phyloP scores from a whole-genome alignment of 2,888 invertebrate species.

The Cerceris ruficornis region DNA sequence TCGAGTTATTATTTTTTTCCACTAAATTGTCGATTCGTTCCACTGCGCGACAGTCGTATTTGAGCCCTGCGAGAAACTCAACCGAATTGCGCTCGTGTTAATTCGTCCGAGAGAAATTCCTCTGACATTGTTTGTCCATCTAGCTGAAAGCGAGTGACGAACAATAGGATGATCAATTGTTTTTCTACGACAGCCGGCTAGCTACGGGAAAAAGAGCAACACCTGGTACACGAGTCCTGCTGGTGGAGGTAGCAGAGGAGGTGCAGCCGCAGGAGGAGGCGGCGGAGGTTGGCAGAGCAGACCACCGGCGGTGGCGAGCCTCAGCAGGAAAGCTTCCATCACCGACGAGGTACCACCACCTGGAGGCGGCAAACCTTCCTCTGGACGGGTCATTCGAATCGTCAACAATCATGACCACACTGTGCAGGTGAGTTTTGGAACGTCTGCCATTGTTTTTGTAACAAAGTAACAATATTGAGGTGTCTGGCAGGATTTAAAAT shows the following conservation, averaged over 20 bases:
- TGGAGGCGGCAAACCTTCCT: slow-evolving; percentile 88
- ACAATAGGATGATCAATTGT: neutral
- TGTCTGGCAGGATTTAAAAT: too few relatives aligned
- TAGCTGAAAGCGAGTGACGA: neutral
- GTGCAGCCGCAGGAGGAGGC: slow-evolving; percentile 75
- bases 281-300: slow-evolving; percentile 83
- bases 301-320: slow-evolving; percentile 83
- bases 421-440: slow-evolving; percentile 86
- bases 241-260: slow-evolving; percentile 80
- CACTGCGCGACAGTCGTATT: too few relatives aligned
- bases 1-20: too few relatives aligned
- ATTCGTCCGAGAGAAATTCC: too few relatives aligned
- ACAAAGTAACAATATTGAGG: too few relatives aligned
- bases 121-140: too few relatives aligned
- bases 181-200: slow-evolving; percentile 87
- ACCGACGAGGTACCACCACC: slow-evolving; percentile 90
- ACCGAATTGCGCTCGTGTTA: too few relatives aligned
- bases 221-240: slow-evolving; percentile 89
- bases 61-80: too few relatives aligned
- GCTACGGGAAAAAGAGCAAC: slow-evolving; percentile 95
- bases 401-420: slow-evolving; percentile 97
- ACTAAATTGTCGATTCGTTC: too few relatives aligned
- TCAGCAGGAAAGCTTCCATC: slow-evolving; percentile 91
- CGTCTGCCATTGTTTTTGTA: too few relatives aligned
- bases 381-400: slow-evolving; percentile 94